These are phyloP conservation scores for Gymnoscelis rufifasciata DNA, from an alignment of 2,888 invertebrate species.

Conservation along the genomic window DNA sequence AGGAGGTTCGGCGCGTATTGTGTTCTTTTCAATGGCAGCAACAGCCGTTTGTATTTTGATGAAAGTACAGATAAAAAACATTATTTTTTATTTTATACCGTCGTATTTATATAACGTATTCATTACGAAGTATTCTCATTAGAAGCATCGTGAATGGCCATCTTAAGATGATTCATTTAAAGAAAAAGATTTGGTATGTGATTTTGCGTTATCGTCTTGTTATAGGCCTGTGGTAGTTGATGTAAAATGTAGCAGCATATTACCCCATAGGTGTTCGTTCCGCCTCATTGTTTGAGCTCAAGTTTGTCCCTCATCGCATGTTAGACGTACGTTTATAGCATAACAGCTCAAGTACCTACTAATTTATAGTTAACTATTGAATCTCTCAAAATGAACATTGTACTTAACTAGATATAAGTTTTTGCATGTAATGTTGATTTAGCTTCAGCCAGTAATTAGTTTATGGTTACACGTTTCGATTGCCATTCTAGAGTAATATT, in stretches of 20 bases:
- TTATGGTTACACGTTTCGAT: slow-evolving; percentile 11
- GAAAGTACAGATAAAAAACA: too few relatives aligned
- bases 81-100: too few relatives aligned
- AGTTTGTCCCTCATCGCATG: slow-evolving; percentile 1
- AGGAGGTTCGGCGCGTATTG: too few relatives aligned
- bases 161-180: too few relatives aligned
- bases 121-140: too few relatives aligned
- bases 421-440: background rate
- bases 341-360: slow-evolving; percentile 10
- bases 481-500: slow-evolving; percentile 15
- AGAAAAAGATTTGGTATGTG: too few relatives aligned
- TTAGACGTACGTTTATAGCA: background rate
- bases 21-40: too few relatives aligned
- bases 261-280: slow-evolving; percentile 3
- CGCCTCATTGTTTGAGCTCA: slow-evolving; percentile 14
- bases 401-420: slow-evolving; percentile 14
- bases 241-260: slow-evolving; percentile 1
- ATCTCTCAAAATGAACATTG: background rate
- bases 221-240: background rate
- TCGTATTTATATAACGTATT: too few relatives aligned
- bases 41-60: too few relatives aligned
- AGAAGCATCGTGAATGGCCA: too few relatives aligned
- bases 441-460: background rate
- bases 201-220: too few relatives aligned
- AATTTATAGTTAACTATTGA: background rate